These are phyloP conservation scores for Synodontis membranacea DNA, from an alignment of 2,113 vertebrate species.

Conservation along the genomic window DNA sequence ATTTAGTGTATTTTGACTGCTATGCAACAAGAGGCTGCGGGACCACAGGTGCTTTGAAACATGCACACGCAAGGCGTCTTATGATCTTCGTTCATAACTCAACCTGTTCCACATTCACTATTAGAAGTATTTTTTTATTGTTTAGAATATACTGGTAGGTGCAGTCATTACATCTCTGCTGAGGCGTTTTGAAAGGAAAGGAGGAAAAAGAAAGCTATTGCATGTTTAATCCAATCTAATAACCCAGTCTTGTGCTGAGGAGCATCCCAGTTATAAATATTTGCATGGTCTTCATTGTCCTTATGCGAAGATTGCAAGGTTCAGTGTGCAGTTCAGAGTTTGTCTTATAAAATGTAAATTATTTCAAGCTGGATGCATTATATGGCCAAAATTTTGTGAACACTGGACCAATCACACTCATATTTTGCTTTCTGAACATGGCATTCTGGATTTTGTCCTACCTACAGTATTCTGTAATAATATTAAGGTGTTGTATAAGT, in stretches of 20 bases:
- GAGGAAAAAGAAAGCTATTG: background rate
- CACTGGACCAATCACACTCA: background rate
- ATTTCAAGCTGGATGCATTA: background rate
- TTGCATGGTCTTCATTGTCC: background rate
- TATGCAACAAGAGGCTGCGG: background rate
- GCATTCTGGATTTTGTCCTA: background rate
- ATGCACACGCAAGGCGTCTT: background rate
- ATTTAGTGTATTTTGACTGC: background rate
- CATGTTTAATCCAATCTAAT: background rate
- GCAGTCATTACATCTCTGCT: background rate
- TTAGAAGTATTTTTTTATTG: background rate
- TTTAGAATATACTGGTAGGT: background rate
- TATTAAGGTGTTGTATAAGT: no score
- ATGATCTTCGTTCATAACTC: background rate
- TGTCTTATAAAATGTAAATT: background rate
- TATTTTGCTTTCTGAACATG: background rate
- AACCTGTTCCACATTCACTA: background rate
- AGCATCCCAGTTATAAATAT: background rate
- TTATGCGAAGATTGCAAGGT: background rate
- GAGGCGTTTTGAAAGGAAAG: background rate
- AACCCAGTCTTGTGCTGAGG: background rate
- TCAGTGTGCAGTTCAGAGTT: background rate
- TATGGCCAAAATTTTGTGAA: background rate
- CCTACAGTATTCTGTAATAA: no score
- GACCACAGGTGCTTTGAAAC: background rate